Evolutionary conservation across 2,113 vertebrate species (phyloP).

Genomic region (Heptranchias perlo): DNA sequence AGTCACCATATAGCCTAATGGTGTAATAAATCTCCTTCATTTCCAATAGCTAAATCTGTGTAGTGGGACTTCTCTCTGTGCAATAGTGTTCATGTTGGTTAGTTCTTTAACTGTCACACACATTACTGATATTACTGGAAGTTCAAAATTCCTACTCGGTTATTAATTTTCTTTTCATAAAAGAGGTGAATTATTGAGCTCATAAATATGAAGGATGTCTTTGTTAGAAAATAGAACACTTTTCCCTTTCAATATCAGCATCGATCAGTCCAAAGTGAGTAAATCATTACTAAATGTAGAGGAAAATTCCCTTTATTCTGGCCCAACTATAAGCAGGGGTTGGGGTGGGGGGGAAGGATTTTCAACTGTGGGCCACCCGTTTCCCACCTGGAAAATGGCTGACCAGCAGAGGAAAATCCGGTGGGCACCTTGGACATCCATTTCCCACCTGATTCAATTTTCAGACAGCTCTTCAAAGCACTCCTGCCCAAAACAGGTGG

Average conservation of each 20-base stretch:
- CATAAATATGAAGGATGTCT: not conserved
- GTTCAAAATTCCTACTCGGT: not conserved
- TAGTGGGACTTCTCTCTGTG: not conserved
- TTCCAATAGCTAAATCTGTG: slow-evolving; percentile 4
- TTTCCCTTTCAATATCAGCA: not conserved
- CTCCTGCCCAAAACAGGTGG: not conserved
- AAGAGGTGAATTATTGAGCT: not conserved
- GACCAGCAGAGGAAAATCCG: not conserved
- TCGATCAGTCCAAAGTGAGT: not conserved
- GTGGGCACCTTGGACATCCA: not conserved
- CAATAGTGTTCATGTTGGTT: not conserved
- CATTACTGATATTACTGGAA: not conserved
- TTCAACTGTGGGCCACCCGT: not conserved
- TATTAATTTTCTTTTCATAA: slow-evolving; percentile 1
- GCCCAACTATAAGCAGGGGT: not conserved
- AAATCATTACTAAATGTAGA: not conserved
- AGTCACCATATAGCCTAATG: not conserved
- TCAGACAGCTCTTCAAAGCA: not conserved
- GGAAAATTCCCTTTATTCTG: not conserved
- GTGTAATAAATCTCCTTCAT: slow-evolving; percentile 20
- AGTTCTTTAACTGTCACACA: not conserved
- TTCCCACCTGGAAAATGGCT: not conserved
- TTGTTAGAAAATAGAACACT: not conserved
- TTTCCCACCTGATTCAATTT: not conserved
- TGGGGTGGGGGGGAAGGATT: too few species aligned